Conservation (phyloP, 2,797 vertebrate genomes). For the Hippocampus kuda region DNA sequence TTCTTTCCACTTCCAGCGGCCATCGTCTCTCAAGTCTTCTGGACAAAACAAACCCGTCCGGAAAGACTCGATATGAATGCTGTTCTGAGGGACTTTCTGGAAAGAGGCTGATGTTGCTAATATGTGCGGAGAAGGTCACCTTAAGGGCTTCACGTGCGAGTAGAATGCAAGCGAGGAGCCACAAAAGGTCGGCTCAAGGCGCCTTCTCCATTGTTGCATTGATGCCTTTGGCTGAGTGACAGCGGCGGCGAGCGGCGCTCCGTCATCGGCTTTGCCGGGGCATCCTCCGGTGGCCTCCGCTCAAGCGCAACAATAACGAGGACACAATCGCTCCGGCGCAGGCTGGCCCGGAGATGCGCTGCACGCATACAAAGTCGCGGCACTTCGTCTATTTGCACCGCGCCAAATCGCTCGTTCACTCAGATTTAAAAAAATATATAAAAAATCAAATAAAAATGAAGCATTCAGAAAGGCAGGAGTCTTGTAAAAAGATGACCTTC, state of each 20-base stretch:
- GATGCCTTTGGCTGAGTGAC: constrained; percentile 44
- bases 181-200: constrained; percentile 15
- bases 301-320: constrained; percentile 36
- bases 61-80: background rate
- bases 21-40: too few species aligned
- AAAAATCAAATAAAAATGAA: background rate
- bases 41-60: background rate
- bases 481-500: background rate
- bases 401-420: background rate
- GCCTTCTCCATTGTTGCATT: constrained; percentile 35
- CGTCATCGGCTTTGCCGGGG: constrained; percentile 56
- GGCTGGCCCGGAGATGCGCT: constrained; percentile 19
- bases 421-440: background rate
- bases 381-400: constrained; percentile 5
- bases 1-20: too few species aligned
- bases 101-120: background rate
- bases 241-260: constrained; percentile 47
- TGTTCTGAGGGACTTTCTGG: background rate
- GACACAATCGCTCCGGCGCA: constrained; percentile 45
- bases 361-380: constrained; percentile 18
- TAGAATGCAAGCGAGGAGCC: background rate
- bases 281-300: constrained; percentile 45
- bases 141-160: background rate
- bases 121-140: background rate
- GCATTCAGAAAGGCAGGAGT: background rate